Evolutionary conservation across 2,888 invertebrate species (phyloP), one percentile per base, ranked within the genome.

Genomic region (Melikaiella ostensackeni): DNA sequence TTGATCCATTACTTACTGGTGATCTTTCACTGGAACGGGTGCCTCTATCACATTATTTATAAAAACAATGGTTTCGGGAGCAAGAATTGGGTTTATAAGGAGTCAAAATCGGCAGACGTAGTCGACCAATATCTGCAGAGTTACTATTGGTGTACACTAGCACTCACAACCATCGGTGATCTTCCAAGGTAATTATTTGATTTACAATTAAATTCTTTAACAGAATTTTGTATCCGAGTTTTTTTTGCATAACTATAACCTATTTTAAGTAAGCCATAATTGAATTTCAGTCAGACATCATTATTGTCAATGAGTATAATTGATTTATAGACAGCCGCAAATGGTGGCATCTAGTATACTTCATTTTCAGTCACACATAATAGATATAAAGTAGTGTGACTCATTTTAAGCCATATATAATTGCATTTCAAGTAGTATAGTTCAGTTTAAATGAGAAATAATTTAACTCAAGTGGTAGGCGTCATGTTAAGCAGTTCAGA

Each of bases 1-100:
- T 94, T 97, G 92, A 96, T 97, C 92, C 98, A 98, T 94, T 98
- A 98, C 94, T 95, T 98, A 91, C 94, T 98, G 93, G 98, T 98
- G 93, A 97, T 99, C 93, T 99, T 99, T 93, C 99, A 99, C 94
- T 99, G 99, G 99, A 99, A 99, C 93, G 98, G 98, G 91, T 99
- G 99, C 93, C 94, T 99, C 92, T 98, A 98, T 94, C 97, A 98
- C 94, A 96, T 99, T 92, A 97, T 98, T 92, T 96, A 97, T 94
- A 97, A 97, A 94, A 97, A 97, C 93, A 96, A 97, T 93, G 97
- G 97, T 87, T 98, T 98, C 93, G 97, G 97, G 89, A 97, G 97
- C 92, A 96, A 96, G 93, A 96, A 97, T 92, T 97, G 97, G 97
- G 97, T 97, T 92, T 96, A 96, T 92, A 95, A 95, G 91, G 97